Percentiles rank a stretch among this genome's conserved stretches.
phyloP scores from a whole-genome alignment of 2,113 vertebrate species.

The Ophthalmolycus amberensis region DNA sequence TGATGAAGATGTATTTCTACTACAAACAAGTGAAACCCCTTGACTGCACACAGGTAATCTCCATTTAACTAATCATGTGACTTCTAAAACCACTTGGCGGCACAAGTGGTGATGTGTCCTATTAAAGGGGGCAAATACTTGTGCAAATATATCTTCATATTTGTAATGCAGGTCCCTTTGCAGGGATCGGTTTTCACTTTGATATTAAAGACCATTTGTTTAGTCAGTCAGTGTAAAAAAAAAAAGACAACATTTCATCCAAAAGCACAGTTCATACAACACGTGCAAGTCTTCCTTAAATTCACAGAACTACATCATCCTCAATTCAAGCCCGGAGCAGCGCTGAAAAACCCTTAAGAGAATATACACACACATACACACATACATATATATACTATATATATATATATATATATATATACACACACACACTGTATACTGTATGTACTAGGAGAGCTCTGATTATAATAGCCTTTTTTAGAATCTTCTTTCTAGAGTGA shows the following conservation, averaged over 20 bases:
- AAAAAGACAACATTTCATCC: background rate
- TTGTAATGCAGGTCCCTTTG: no score
- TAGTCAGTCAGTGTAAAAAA: no score
- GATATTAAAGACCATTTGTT: no score
- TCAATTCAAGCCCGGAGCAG: slow-evolving; percentile 43
- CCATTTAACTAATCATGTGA: no score
- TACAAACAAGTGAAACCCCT: background rate
- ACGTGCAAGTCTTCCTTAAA: slow-evolving; percentile 15
- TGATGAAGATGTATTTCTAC: background rate
- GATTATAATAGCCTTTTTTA: slow-evolving; percentile 62
- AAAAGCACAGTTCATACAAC: slow-evolving; percentile 11
- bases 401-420: no score
- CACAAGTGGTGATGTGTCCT: no score
- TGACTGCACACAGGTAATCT: background rate
- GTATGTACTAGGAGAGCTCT: slow-evolving; percentile 30
- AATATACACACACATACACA: slow-evolving; percentile 28
- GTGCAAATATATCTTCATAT: no score
- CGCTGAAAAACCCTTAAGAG: slow-evolving; percentile 36
- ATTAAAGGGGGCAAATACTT: no score
- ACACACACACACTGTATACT: no score
- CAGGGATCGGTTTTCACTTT: no score
- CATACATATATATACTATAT: background rate
- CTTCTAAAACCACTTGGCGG: no score
- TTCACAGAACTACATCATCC: slow-evolving; percentile 40
- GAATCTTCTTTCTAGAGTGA: slow-evolving; percentile 59